Conservation (phyloP, 35 echinoderm and acorn worm species). For the Holothuria glaberrima region DNA sequence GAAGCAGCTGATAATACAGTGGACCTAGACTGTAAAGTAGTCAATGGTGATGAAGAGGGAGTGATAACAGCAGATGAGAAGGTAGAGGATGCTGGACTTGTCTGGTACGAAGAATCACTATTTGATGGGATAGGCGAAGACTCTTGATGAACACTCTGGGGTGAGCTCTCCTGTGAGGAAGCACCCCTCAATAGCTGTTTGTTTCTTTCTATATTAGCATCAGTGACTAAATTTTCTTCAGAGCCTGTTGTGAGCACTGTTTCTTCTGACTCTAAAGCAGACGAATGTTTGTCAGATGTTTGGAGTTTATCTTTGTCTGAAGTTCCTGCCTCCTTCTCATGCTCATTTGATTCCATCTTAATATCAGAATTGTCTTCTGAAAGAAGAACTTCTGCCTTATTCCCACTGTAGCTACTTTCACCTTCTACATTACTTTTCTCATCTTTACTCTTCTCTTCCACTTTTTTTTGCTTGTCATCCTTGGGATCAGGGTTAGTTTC, state of each 20-base stretch:
- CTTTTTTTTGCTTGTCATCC: not conserved
- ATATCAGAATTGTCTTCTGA: too few relatives aligned
- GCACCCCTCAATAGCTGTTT: too few relatives aligned
- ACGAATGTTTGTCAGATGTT: too few relatives aligned
- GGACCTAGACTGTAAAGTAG: not conserved
- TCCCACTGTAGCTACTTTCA: too few relatives aligned
- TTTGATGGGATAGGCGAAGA: conserved; percentile 35
- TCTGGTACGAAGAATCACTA: not conserved
- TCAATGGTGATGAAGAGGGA: conserved; percentile 33
- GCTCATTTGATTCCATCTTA: too few relatives aligned
- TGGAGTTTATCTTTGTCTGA: too few relatives aligned
- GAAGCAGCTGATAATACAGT: conserved; percentile 31
- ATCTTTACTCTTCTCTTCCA: not conserved
- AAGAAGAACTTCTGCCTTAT: too few relatives aligned
- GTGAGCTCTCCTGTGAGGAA: conserved; percentile 22
- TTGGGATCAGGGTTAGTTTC: not conserved
- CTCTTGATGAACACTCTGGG: not conserved
- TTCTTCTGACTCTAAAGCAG: too few relatives aligned
- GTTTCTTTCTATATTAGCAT: too few relatives aligned
- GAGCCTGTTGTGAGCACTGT: too few relatives aligned
- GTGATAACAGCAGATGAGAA: not conserved
- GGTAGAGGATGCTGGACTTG: conserved; percentile 19
- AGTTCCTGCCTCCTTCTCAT: too few relatives aligned
- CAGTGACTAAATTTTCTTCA: too few relatives aligned
- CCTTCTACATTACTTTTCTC: not conserved